Evolutionary conservation across 2,113 vertebrate species (phyloP).

Genomic region (Paradisaea rubra): DNA sequence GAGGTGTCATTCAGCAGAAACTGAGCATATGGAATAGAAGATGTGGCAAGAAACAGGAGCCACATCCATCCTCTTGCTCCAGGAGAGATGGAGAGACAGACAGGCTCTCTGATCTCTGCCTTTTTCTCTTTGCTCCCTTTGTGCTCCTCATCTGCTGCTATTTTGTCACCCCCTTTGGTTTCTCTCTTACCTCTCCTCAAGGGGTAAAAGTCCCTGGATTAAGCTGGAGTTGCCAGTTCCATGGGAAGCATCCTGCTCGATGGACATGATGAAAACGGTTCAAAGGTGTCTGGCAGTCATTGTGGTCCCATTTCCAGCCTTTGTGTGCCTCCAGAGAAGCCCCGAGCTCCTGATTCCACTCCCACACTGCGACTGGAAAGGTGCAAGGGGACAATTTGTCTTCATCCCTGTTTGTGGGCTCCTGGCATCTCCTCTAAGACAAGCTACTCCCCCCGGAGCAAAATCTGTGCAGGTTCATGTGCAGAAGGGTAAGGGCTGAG

Average conservation of each 20-base stretch:
- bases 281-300: background rate
- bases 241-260: fast-evolving
- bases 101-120: background rate
- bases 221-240: background rate
- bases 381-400: background rate
- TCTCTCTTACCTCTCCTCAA: background rate
- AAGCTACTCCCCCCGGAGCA: background rate
- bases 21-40: background rate
- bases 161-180: background rate
- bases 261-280: background rate
- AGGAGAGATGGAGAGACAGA: background rate
- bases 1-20: background rate
- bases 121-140: background rate
- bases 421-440: background rate
- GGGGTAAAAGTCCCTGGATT: background rate
- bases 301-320: background rate
- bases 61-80: background rate
- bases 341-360: background rate
- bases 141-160: background rate
- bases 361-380: fast-evolving
- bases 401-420: background rate
- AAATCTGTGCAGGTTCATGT: background rate
- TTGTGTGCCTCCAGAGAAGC: background rate
- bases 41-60: background rate
- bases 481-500: background rate